Base-by-base conservation (phyloP, 1,140 invertebrate species). In the Drosophila mojavensis region DNA sequence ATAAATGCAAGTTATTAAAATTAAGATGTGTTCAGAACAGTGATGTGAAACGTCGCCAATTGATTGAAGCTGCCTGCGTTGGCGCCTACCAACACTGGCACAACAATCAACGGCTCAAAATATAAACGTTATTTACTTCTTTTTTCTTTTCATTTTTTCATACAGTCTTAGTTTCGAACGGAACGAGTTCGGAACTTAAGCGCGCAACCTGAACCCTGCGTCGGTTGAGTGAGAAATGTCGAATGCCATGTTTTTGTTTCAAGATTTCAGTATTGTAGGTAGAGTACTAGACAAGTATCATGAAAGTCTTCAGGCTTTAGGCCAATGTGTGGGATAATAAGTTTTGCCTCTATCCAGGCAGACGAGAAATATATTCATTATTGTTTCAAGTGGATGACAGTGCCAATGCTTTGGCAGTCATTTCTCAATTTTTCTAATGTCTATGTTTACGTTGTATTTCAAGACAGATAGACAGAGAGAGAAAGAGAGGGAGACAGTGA, bases 121-220 rank as follows among this genome's bases (percentile, higher is more conserved):
- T 4, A 5, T 30, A 30, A 30, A 30, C 28, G 28, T 30, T 30
- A 6, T 4, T 30, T 30, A 30, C 28, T 30, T 28, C 5, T 5
- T 30, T 30, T 30, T 30, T 30, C 5, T 53, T 50, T 4, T 13
- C 20, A 5, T 53, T 58, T 45, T n/a, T n/a, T n/a, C n/a, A n/a
- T 58, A 83, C 83, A 88, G 83, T 88, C 64, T 78, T 51, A 88
- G 83, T 88, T 88, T 88, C 83, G 83, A 88, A 88, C 83, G 83
- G 83, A 89, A 83, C 84, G 83, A 88, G 83, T 83, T 83, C 80
- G 80, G 83, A 88, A 86, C 82, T 88, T 67, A 67, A 82, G 76
- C 78, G 75, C 67, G 79, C 67, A 83, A 79, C 73, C 81, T 88
- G 75, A 73, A 79, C 59, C 59, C 77, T 79, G 74, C 63, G 63